These are phyloP conservation scores for Halcyon badia DNA, from an alignment of 2,797 vertebrate species.

Conservation along the genomic window DNA sequence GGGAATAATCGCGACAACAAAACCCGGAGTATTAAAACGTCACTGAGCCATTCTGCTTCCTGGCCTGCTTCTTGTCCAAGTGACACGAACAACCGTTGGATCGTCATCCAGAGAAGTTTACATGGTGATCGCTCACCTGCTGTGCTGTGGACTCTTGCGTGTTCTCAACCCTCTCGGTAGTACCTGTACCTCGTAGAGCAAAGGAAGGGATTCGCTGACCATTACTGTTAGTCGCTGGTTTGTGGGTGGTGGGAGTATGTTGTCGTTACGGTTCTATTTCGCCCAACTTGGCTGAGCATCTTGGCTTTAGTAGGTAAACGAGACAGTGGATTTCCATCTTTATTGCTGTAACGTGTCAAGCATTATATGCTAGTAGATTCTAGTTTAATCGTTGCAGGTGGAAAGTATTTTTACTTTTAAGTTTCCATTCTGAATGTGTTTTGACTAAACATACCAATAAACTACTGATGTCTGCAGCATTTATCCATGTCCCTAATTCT, in stretches of 20 bases:
- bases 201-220: conserved; percentile 80
- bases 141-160: conserved; percentile 78
- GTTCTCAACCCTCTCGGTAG: conserved; percentile 77
- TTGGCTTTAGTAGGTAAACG: conserved; percentile 86
- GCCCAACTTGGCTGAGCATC: conserved; percentile 85
- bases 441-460: conserved; percentile 96
- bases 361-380: conserved; percentile 90
- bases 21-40: conserved; percentile 57
- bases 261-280: conserved; percentile 84
- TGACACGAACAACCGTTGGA: conserved; percentile 70
- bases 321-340: conserved; percentile 89
- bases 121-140: conserved; percentile 82
- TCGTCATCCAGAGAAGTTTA: conserved; percentile 79
- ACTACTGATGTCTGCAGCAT: conserved; percentile 97
- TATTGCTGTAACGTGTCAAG: conserved; percentile 87
- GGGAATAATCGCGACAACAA: conserved; percentile 59
- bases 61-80: conserved; percentile 77
- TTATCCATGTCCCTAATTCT: conserved; percentile 83
- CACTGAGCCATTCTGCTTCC: conserved; percentile 85
- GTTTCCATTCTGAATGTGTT: conserved; percentile 96
- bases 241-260: conserved; percentile 80
- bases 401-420: conserved; percentile 84
- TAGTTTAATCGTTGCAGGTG: conserved; percentile 90
- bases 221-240: conserved; percentile 82
- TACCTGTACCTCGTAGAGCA: conserved; percentile 78